A percentile compares a stretch with the other conserved stretches of the same genome.
Conservation (phyloP, 1,140 invertebrate species). For the Oedothorax gibbosus region DNA sequence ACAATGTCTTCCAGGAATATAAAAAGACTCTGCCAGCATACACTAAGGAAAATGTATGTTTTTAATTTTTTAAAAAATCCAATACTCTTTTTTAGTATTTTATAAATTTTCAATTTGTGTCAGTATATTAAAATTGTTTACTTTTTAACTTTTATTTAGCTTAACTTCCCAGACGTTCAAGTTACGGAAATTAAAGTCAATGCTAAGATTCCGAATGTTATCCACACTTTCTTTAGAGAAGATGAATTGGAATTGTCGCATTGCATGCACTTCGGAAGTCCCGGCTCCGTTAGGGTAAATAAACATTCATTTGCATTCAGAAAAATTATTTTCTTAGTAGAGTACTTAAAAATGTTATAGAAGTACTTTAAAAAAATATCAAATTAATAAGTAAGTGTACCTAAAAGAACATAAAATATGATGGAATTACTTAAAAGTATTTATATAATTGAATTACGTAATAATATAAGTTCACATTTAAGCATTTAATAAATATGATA, state of each 20-base stretch:
- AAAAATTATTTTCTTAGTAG: too few relatives aligned
- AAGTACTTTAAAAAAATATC: too few relatives aligned
- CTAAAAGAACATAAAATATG: neutral
- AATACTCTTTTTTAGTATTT: neutral
- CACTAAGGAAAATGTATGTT: slow-evolving; percentile 38
- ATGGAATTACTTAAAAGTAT: neutral
- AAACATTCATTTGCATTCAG: too few relatives aligned
- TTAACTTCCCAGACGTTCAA: slow-evolving; percentile 39
- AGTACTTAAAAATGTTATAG: neutral
- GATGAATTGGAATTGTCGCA: slow-evolving; percentile 53
- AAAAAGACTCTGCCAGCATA: slow-evolving; percentile 46
- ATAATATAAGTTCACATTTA: neutral
- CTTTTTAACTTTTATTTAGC: neutral
- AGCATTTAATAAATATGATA: neutral
- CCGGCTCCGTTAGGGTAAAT: slow-evolving; percentile 45
- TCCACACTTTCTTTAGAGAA: slow-evolving; percentile 51
- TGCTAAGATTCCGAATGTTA: slow-evolving; percentile 53
- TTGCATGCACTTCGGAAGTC: slow-evolving; percentile 46
- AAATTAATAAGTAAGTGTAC: too few relatives aligned
- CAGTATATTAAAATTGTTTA: neutral
- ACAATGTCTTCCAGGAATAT: slow-evolving; percentile 55
- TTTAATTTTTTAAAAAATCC: neutral
- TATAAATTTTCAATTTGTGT: neutral
- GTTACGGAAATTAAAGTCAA: slow-evolving; percentile 43
- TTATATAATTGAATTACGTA: neutral